A percentile compares a stretch with the other conserved stretches of the same genome.
phyloP scores from a whole-genome alignment of 2,113 vertebrate genomes.

The Ginglymostoma cirratum region DNA sequence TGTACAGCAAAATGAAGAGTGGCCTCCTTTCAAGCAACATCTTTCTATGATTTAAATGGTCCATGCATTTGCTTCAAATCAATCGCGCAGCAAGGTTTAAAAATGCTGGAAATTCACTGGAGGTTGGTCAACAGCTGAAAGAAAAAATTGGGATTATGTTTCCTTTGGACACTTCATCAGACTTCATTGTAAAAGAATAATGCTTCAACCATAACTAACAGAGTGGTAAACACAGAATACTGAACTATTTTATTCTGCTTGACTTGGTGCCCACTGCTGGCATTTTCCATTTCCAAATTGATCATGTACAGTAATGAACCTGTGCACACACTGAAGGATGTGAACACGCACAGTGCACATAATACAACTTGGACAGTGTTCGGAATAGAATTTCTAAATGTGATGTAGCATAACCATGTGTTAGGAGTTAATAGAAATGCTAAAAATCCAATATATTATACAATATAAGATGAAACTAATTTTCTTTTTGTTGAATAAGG shows the following conservation, averaged over 20 bases:
- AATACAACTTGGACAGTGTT: not conserved
- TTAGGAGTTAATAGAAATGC: constrained; percentile 17
- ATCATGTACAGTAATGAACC: not conserved
- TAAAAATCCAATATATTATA: not conserved
- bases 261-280: not conserved
- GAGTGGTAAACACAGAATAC: not conserved
- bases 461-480: not conserved
- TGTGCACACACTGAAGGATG: not conserved
- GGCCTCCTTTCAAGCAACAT: too few species aligned
- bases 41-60: not conserved
- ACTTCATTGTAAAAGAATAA: not conserved
- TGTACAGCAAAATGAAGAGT: too few species aligned
- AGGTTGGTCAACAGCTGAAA: not conserved
- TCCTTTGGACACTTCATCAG: not conserved
- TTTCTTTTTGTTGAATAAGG: constrained; percentile 20
- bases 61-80: not conserved
- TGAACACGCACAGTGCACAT: not conserved
- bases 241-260: not conserved
- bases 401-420: not conserved
- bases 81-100: not conserved
- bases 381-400: not conserved
- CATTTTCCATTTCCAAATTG: not conserved
- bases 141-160: not conserved
- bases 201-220: not conserved
- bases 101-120: not conserved